Evolutionary conservation across 2,888 invertebrate genomes (phyloP).

Genomic region (Cloeon dipterum): DNA sequence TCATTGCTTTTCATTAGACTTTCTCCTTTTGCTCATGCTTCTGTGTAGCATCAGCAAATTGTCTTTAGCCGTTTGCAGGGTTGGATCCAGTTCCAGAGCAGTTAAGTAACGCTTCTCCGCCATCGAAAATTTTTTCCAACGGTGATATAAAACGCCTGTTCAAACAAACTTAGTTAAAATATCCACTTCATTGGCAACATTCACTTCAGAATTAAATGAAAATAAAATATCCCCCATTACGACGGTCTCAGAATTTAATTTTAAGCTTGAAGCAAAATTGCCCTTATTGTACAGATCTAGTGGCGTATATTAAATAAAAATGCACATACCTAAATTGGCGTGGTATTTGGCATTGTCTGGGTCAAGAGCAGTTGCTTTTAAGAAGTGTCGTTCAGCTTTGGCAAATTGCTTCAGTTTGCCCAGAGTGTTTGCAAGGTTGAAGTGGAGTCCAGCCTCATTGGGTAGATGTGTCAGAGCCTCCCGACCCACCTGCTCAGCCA

Average conservation of each 20-base stretch:
- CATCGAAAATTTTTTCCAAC: conserved; percentile 54
- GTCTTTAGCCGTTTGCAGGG: conserved; percentile 37
- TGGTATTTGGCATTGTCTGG: conserved; percentile 58
- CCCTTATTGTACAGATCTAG: not conserved
- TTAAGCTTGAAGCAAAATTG: no score
- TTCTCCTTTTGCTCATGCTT: conserved; percentile 4
- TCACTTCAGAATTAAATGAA: no score
- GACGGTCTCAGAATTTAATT: not conserved
- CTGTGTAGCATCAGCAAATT: conserved; percentile 34
- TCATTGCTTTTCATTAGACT: no score
- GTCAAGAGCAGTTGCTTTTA: conserved; percentile 42
- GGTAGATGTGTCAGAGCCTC: conserved; percentile 47
- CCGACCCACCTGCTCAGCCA: conserved; percentile 44
- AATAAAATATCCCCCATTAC: conserved; percentile 4
- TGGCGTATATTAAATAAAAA: not conserved
- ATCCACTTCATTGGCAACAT: no score
- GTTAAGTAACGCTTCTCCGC: conserved; percentile 52
- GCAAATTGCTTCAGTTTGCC: conserved; percentile 58
- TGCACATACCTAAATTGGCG: conserved; percentile 58
- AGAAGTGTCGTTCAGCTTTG: conserved; percentile 62
- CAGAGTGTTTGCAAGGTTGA: conserved; percentile 68
- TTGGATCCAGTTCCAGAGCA: conserved; percentile 50
- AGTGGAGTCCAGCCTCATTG: conserved; percentile 52
- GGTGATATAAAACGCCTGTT: conserved; percentile 72
- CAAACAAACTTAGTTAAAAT: conserved; percentile 12